phyloP scores from a whole-genome alignment of 2,113 vertebrate genomes.

The Cromileptes altivelis region DNA sequence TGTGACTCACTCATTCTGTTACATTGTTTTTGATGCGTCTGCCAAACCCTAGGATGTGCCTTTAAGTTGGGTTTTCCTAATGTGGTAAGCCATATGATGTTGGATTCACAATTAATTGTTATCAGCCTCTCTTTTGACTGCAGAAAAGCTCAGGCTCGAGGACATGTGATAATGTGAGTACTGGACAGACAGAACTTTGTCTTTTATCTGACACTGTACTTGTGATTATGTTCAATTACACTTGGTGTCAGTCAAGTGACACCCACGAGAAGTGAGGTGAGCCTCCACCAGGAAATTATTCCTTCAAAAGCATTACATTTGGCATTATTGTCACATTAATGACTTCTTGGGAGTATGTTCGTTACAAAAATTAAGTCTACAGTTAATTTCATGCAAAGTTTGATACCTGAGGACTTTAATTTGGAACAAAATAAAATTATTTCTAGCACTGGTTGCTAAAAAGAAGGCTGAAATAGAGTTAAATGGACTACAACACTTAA shows the following conservation, averaged over 20 bases:
- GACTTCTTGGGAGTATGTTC: background rate
- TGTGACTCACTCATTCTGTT: background rate
- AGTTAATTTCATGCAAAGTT: background rate
- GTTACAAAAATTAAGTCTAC: background rate
- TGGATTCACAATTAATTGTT: background rate
- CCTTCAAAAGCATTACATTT: background rate
- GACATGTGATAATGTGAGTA: background rate
- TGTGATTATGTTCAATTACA: slow-evolving; percentile 12
- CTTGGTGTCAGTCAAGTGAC: slow-evolving; percentile 11
- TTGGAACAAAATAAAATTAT: background rate
- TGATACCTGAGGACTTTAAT: background rate
- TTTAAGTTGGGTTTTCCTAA: background rate
- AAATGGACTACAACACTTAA: background rate
- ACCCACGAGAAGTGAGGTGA: background rate
- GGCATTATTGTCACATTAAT: background rate
- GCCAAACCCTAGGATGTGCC: background rate
- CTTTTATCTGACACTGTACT: background rate
- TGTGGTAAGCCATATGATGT: background rate
- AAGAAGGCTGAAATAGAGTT: background rate
- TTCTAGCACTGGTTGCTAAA: background rate
- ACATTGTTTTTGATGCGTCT: background rate
- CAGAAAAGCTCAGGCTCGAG: background rate
- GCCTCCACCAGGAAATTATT: background rate
- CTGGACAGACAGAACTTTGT: background rate
- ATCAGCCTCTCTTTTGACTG: background rate